phyloP scores from a whole-genome alignment of 2,113 vertebrate genomes.

The Platycercus adscitus region DNA sequence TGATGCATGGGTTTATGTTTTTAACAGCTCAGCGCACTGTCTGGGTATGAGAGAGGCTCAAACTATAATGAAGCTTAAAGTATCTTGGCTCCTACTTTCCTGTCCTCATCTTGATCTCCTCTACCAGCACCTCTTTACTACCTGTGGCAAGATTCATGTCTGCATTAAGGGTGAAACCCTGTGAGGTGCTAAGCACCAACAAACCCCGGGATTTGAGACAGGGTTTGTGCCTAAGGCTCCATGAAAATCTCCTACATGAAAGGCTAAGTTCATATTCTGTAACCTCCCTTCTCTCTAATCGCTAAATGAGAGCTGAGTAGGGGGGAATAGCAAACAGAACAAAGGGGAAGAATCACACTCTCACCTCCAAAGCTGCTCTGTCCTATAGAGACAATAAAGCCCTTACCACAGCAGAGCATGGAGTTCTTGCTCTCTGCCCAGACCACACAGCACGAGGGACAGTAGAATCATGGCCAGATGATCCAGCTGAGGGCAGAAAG shows the following conservation, averaged over 20 bases:
- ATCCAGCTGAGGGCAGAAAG: neutral
- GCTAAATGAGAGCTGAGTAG: neutral
- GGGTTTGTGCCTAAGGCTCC: neutral
- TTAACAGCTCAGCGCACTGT: neutral
- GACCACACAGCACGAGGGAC: neutral
- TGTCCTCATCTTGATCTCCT: neutral
- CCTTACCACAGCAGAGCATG: neutral
- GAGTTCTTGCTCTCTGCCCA: neutral
- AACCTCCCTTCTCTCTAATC: constrained; percentile 17
- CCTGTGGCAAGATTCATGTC: neutral
- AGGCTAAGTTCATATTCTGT: neutral
- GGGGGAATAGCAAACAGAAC: neutral
- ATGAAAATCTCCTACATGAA: neutral
- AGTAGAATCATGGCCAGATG: neutral
- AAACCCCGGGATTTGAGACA: neutral
- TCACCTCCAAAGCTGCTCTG: constrained; percentile 23
- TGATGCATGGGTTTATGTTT: neutral
- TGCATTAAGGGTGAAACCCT: neutral
- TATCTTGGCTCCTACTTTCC: neutral
- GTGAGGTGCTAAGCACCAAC: neutral
- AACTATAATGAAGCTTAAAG: neutral
- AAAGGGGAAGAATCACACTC: neutral
- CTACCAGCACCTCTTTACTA: neutral
- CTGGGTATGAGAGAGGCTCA: neutral
- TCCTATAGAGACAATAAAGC: constrained; percentile 4